These are phyloP conservation scores for Gallirallus australis DNA, from an alignment of 2,797 vertebrate genomes.

Conservation along the genomic window DNA sequence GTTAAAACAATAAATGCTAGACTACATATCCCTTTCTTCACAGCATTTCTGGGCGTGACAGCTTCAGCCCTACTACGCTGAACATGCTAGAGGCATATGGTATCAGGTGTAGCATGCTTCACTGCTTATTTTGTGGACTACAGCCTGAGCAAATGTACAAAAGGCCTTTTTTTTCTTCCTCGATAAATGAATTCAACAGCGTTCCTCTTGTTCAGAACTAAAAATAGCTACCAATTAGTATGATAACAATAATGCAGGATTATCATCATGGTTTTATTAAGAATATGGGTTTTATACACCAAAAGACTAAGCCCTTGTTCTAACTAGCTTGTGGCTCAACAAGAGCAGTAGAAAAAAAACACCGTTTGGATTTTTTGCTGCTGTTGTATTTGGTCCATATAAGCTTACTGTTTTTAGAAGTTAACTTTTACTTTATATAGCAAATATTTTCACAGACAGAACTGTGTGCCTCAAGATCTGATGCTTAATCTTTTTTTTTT, in stretches of 20 bases:
- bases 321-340: neutral
- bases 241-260: neutral
- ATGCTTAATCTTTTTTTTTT: neutral
- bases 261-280: conserved; percentile 22
- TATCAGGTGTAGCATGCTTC: neutral
- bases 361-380: neutral
- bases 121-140: conserved; percentile 4
- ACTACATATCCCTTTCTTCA: neutral
- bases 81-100: neutral
- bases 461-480: neutral
- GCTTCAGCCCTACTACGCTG: neutral
- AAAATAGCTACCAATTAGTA: conserved; percentile 47
- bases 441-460: neutral
- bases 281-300: neutral
- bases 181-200: neutral
- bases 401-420: neutral
- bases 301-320: neutral
- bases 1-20: neutral
- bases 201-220: neutral
- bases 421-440: neutral
- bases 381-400: neutral
- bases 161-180: neutral
- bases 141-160: neutral
- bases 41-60: neutral
- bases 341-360: neutral